Percentiles rank a stretch among this genome's conserved stretches.
Conservation (phyloP, 2,113 vertebrate genomes). For the Dinomys branickii region DNA sequence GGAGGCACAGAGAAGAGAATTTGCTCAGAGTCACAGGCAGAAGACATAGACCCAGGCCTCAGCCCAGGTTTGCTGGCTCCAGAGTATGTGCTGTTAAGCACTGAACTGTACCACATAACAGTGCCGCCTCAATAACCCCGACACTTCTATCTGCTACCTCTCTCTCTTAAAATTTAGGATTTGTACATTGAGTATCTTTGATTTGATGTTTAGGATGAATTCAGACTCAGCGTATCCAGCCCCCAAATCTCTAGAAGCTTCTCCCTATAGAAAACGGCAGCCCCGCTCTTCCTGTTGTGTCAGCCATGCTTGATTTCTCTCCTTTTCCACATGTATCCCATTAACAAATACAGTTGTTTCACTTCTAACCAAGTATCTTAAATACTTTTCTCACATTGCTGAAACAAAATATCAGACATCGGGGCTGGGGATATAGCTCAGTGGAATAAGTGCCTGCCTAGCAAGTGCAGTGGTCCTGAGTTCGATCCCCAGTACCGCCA, state of each 20-base stretch:
- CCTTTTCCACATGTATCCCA: not conserved
- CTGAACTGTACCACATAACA: not conserved
- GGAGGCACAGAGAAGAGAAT: not conserved
- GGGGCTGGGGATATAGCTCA: no score
- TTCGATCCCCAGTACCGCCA: no score
- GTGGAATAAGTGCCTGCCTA: no score
- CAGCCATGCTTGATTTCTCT: not conserved
- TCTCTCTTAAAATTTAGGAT: constrained; percentile 12
- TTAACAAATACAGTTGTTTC: not conserved
- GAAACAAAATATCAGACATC: not conserved
- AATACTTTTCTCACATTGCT: not conserved
- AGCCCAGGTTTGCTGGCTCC: not conserved
- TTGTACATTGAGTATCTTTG: not conserved
- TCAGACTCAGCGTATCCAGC: not conserved
- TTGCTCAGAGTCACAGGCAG: not conserved
- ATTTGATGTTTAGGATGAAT: not conserved
- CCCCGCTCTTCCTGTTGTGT: not conserved
- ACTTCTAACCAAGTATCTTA: not conserved
- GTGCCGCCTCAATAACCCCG: not conserved
- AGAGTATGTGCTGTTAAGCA: not conserved
- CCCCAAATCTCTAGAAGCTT: not conserved
- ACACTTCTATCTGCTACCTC: not conserved
- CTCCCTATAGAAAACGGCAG: not conserved
- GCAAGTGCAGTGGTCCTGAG: no score
- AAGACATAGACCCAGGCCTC: not conserved